These are phyloP conservation scores for Nyctibius grandis DNA, from an alignment of 2,797 vertebrate genomes.

Conservation along the genomic window DNA sequence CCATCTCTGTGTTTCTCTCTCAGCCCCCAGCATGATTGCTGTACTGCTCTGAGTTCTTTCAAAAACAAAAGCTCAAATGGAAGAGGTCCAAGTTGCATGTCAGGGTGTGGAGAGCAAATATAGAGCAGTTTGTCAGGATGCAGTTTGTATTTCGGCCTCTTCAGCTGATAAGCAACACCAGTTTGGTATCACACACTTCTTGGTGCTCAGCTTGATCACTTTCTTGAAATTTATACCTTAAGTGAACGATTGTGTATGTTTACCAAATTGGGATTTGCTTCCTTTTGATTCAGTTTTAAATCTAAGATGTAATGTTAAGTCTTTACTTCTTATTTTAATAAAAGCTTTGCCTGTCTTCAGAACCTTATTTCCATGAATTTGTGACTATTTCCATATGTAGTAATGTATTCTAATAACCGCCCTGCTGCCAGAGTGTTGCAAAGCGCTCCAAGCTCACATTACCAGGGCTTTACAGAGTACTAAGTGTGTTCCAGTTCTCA, in stretches of 20 bases:
- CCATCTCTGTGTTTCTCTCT: not conserved
- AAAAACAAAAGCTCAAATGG: not conserved
- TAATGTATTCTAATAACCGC: not conserved
- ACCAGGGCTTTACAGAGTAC: not conserved
- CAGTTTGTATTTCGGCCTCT: not conserved
- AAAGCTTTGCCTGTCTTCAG: not conserved
- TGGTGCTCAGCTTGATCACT: not conserved
- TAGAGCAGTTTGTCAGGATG: not conserved
- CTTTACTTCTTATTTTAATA: not conserved
- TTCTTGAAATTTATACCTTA: not conserved
- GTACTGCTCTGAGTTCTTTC: not conserved
- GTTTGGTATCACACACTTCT: not conserved
- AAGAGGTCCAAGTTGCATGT: not conserved
- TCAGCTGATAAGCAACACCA: not conserved
- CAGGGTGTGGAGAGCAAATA: not conserved
- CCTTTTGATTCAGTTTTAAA: not conserved
- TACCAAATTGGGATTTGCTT: not conserved
- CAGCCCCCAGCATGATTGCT: not conserved
- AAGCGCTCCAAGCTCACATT: not conserved
- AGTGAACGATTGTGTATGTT: not conserved
- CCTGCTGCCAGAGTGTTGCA: accelerated
- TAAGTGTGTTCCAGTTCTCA: not conserved
- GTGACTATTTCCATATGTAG: not conserved
- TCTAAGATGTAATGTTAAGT: no score
- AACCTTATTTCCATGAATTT: not conserved